phyloP scores from a whole-genome alignment of 2,888 invertebrate genomes.

The Calephelis perditalis region DNA sequence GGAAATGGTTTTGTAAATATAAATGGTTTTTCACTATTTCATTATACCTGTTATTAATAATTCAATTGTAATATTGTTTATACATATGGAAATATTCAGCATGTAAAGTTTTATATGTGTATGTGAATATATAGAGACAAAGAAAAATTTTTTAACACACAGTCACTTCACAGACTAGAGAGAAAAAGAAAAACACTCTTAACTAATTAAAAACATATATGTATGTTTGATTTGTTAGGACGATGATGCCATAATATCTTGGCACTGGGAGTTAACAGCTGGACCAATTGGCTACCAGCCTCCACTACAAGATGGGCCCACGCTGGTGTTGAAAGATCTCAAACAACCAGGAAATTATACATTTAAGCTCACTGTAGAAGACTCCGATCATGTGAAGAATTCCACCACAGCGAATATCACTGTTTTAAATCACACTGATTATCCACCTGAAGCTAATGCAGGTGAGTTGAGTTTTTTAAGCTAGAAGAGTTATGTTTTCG shows the following conservation, averaged over 20 bases:
- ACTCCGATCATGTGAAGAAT: conserved; percentile 92
- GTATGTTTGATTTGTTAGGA: conserved; percentile 54
- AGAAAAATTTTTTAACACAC: too few relatives aligned
- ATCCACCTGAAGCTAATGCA: conserved; percentile 97
- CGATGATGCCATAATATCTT: conserved; percentile 90
- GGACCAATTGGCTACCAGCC: conserved; percentile 93
- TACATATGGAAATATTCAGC: too few relatives aligned
- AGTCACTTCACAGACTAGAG: too few relatives aligned
- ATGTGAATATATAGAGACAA: too few relatives aligned
- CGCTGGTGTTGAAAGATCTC: conserved; percentile 90
- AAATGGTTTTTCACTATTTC: too few relatives aligned
- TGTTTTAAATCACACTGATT: conserved; percentile 93
- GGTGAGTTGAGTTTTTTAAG: conserved; percentile 50
- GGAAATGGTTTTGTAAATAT: too few relatives aligned
- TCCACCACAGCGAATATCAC: conserved; percentile 92
- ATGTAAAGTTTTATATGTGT: too few relatives aligned
- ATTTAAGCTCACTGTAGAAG: conserved; percentile 93
- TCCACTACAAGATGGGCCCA: conserved; percentile 86
- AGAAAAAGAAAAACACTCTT: too few relatives aligned
- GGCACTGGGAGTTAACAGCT: conserved; percentile 95
- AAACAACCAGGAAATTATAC: conserved; percentile 93
- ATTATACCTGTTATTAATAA: too few relatives aligned
- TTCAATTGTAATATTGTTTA: too few relatives aligned
- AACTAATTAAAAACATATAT: too few relatives aligned
- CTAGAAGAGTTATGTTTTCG: too few relatives aligned